Evolutionary conservation across 2,797 vertebrate species (phyloP), one percentile per base, ranked within the genome.

Genomic region (Schizopygopsis pylzovi): DNA sequence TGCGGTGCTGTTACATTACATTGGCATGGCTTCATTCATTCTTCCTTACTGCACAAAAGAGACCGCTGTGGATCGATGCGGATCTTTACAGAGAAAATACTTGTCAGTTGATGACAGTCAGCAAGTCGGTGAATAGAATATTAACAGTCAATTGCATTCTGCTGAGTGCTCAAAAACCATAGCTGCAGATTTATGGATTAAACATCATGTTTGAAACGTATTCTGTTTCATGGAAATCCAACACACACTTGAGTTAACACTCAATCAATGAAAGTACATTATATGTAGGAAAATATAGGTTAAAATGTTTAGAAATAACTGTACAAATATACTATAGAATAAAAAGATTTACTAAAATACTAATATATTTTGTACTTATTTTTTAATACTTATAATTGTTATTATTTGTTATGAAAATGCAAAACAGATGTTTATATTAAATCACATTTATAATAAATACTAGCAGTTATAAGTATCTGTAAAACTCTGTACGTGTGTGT

Each of bases 1-100:
- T 67, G 25, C 61, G 47, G 15, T 18, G 75, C 37, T 22, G 16
- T n/a, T 37, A 16, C 28, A 16, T 41, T 37, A 28, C 39, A 78
- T 16, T 47, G 41, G 22, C 33, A n/a, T 56, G 25, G 10, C 63
- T 82, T 78, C 75, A 39, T 47, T 77, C 63, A 37, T 20, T 28
- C 25, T 41, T 61, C 20, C 28, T 41, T 71, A 68, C 22, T 33
- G 65, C 18, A 45, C 49, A 81, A 77, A 47, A 82, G 79, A 56
- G 61, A 54, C 12, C 0, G 28, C 45, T 45, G 75, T 16, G 28
- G 75, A 86, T 85, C 84, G 3, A 81, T 85, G 49, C 1, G 11
- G 77, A 81, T 85, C 81, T 77, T 77, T 68, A 73, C 59, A 81
- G 80, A 77, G 81, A 85, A 82, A 65, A 71, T 79, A 63, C 56